Base-by-base conservation (phyloP, 1,140 invertebrate genomes). In the Lucilia cuprina region DNA sequence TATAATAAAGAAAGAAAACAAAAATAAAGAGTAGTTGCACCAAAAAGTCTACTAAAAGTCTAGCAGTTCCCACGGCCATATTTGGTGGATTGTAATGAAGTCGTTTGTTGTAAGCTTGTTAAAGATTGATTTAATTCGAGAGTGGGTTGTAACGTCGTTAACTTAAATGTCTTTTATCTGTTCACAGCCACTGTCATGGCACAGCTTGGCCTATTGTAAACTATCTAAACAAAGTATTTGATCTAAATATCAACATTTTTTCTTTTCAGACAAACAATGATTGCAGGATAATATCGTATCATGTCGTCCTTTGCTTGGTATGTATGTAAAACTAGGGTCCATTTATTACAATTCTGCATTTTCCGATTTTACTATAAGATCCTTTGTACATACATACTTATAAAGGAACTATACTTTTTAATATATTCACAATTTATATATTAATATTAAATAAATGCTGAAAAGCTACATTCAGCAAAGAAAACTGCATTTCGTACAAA, bases 61-160 rank as follows among this genome's bases (percentile, higher is more conserved):
- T 80, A 80, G 25, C 30, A 83, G 21, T 83, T 83, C 83, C 83
- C 83, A 83, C 83, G 83, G 83, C 83, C 83, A 75, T 83, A 83
- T 83, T 83, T 83, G 83, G 83, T 75, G 50, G 60, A 50, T 50
- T 41, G 74, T 83, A 83, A 83, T 83, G 83, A 83, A 83, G 83
- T 83, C 60, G 83, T 83, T 83, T 80, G 77, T 80, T 80, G 77
- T 80, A 49, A 80, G 41, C 77, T 80, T 80, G 77, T 80, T 80
- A 80, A 80, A 80, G 77, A 80, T 80, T 80, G 77, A 80, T 80
- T 80, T 80, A 47, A 80, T 80, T 80, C 41, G 77, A 80, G 77
- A 80, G 77, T 80, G 77, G 77, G 77, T 80, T 80, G 77, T 80
- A 80, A 80, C 77, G 77, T 80, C 77, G 77, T 80, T 80, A 80